These are phyloP conservation scores for Rhinoptilus africanus DNA, from an alignment of 2,113 vertebrate genomes.

Conservation along the genomic window DNA sequence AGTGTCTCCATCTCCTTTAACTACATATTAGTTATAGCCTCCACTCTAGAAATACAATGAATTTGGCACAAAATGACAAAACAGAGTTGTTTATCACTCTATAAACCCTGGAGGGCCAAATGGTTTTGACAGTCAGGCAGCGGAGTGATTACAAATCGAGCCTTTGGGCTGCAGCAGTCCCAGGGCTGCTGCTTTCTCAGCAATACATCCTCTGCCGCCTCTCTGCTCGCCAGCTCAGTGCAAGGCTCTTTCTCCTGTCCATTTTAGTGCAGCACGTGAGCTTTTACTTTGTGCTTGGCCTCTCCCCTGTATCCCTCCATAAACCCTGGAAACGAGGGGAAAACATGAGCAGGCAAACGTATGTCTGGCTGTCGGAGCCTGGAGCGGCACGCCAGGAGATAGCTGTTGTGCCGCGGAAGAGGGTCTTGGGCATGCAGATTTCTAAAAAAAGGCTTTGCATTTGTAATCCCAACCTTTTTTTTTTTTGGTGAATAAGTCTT, in stretches of 20 bases:
- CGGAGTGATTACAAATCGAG: not conserved
- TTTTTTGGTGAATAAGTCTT: not conserved
- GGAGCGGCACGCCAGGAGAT: not conserved
- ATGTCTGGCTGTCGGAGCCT: not conserved
- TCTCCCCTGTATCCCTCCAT: not conserved
- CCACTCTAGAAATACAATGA: not conserved
- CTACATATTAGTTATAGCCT: constrained; percentile 11
- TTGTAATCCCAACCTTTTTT: not conserved
- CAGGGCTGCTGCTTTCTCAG: constrained; percentile 1
- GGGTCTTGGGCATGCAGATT: not conserved
- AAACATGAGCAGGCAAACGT: not conserved
- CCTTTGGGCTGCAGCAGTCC: not conserved
- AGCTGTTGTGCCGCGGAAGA: not conserved
- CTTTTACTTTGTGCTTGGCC: not conserved
- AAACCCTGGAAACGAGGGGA: not conserved
- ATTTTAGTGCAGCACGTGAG: not conserved
- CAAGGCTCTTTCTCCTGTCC: not conserved
- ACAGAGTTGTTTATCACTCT: constrained; percentile 36
- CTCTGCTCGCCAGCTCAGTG: not conserved
- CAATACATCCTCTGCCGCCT: not conserved
- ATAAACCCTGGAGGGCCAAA: constrained; percentile 4
- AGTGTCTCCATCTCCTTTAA: not conserved
- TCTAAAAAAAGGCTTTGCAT: not conserved
- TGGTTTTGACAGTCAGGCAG: constrained; percentile 16
- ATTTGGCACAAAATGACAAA: constrained; percentile 43